These are phyloP conservation scores for Hipparchia sbordonii DNA, from an alignment of 2,888 invertebrate species.

Conservation along the genomic window DNA sequence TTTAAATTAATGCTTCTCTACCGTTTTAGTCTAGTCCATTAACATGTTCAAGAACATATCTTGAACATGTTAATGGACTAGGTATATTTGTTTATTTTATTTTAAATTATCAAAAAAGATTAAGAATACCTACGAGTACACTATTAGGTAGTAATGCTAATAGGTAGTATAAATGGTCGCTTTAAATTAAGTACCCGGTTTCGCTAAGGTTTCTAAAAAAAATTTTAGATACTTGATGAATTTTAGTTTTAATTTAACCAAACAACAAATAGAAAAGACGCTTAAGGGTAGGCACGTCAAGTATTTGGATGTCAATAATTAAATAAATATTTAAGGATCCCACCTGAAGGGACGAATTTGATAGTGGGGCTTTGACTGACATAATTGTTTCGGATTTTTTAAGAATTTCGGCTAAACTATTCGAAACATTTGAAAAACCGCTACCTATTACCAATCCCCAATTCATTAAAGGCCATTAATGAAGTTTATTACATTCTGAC, in stretches of 20 bases:
- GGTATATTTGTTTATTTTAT: constrained; percentile 9
- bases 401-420: constrained; percentile 64
- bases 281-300: background rate
- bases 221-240: too few species aligned
- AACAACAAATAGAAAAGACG: background rate
- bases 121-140: too few species aligned
- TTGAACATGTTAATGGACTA: constrained; percentile 27
- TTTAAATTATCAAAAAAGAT: too few species aligned
- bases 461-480: constrained; percentile 77
- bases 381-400: constrained; percentile 49
- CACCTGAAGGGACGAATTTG: constrained; percentile 20
- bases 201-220: too few species aligned
- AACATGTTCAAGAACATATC: background rate
- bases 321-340: constrained; percentile 22
- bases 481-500: constrained; percentile 64
- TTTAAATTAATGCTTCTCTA: constrained; percentile 4
- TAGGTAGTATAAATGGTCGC: too few species aligned
- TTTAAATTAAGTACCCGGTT: too few species aligned
- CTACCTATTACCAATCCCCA: constrained; percentile 75
- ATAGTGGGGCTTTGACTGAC: constrained; percentile 37
- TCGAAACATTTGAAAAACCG: constrained; percentile 54
- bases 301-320: constrained; percentile 20
- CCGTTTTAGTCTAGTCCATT: background rate
- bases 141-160: too few species aligned
- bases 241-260: background rate